A percentile compares a stretch with the other conserved stretches of the same genome.
Conservation (phyloP, 2,113 vertebrate genomes). For the Pao palembangensis region DNA sequence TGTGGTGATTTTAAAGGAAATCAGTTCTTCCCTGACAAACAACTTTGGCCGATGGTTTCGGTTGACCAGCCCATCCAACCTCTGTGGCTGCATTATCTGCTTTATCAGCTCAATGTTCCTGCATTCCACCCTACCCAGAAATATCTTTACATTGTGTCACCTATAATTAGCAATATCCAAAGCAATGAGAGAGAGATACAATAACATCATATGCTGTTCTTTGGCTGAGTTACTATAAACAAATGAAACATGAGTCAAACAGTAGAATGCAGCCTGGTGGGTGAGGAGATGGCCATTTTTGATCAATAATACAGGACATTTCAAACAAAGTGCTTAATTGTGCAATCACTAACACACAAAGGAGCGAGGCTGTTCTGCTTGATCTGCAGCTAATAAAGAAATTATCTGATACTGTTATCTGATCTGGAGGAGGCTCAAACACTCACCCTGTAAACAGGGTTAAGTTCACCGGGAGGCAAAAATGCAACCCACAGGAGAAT, state of each 20-base stretch:
- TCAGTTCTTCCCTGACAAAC: no score
- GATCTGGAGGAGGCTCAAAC: slow-evolving; percentile 49
- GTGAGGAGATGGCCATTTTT: neutral
- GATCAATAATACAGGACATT: no score
- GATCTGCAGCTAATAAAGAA: slow-evolving; percentile 56
- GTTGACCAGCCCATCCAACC: slow-evolving; percentile 8
- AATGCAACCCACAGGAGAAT: slow-evolving; percentile 49
- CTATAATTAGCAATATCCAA: slow-evolving; percentile 17
- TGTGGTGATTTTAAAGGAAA: no score
- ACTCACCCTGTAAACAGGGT: slow-evolving; percentile 25
- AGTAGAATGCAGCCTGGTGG: neutral
- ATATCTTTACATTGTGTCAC: slow-evolving; percentile 24
- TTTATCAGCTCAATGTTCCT: slow-evolving; percentile 3
- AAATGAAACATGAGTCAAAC: neutral
- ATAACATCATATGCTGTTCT: neutral
- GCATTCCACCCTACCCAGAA: slow-evolving; percentile 15
- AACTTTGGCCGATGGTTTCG: neutral
- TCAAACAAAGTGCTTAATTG: neutral
- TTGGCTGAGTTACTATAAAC: neutral
- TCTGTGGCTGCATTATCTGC: slow-evolving; percentile 15
- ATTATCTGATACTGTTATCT: slow-evolving; percentile 51
- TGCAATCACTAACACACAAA: slow-evolving; percentile 42
- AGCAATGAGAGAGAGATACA: neutral
- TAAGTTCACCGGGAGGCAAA: slow-evolving; percentile 47
- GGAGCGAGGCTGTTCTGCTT: slow-evolving; percentile 21